Evolutionary conservation across 2,888 invertebrate species (phyloP).

Genomic region (Polia nebulosa): DNA sequence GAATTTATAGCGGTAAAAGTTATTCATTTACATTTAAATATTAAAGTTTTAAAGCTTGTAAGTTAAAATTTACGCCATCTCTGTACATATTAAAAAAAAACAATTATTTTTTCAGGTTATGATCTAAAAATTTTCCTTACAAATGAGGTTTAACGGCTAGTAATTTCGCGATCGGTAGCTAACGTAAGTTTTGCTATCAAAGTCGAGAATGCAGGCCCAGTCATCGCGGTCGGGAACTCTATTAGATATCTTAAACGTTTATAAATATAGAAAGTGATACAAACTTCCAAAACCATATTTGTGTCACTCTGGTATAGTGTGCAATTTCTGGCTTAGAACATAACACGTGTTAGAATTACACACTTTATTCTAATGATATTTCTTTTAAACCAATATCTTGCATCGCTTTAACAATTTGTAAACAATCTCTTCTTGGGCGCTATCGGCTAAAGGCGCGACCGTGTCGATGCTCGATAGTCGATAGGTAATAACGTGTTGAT

Average conservation of each 20-base stretch:
- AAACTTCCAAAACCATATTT: not conserved
- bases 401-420: slow-evolving; percentile 21
- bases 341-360: not conserved
- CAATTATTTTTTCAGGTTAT: too few species aligned
- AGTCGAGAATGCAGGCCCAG: not conserved
- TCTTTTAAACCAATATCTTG: not conserved
- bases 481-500: slow-evolving; percentile 50
- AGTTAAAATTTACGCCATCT: too few species aligned
- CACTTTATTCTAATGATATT: not conserved
- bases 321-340: not conserved
- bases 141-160: too few species aligned
- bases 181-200: not conserved
- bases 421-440: slow-evolving; percentile 14
- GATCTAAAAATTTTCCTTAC: too few species aligned
- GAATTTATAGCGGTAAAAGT: too few species aligned
- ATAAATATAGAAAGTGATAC: not conserved
- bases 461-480: slow-evolving; percentile 28
- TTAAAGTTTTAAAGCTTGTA: too few species aligned
- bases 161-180: too few species aligned
- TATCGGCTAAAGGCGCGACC: slow-evolving; percentile 18
- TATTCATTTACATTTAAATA: too few species aligned
- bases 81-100: too few species aligned
- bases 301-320: too few species aligned
- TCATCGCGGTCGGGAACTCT: too few species aligned
- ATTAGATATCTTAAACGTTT: too few species aligned